phyloP scores from a whole-genome alignment of 1,140 invertebrate genomes.

The Bombus pascuorum region DNA sequence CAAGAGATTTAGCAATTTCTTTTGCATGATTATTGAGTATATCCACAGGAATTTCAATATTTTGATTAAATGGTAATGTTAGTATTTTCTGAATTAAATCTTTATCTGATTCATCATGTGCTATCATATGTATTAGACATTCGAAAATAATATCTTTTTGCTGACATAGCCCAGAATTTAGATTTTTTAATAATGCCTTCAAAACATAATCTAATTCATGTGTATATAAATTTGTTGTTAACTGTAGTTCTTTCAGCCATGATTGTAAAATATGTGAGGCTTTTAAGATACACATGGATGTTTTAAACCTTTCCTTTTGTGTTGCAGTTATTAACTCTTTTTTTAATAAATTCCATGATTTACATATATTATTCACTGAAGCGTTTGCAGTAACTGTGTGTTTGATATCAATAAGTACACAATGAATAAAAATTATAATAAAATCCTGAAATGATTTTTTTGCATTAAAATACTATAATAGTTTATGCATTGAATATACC shows the following conservation, averaged over 20 bases:
- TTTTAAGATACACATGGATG: conserved; percentile 63
- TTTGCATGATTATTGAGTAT: conserved; percentile 60
- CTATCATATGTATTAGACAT: conserved; percentile 70
- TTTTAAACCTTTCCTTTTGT: conserved; percentile 59
- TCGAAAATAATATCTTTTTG: conserved; percentile 64
- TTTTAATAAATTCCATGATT: conserved; percentile 71
- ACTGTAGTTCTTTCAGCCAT: conserved; percentile 61
- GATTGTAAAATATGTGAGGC: conserved; percentile 66
- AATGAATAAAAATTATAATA: conserved; percentile 71
- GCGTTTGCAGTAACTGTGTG: background rate
- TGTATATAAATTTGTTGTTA: conserved; percentile 63
- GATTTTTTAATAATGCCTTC: conserved; percentile 56
- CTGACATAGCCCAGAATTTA: conserved; percentile 29
- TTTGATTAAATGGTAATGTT: conserved; percentile 64
- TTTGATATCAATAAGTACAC: conserved; percentile 71
- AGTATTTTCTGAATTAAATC: conserved; percentile 71
- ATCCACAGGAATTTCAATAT: conserved; percentile 48
- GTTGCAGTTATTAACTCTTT: conserved; percentile 55
- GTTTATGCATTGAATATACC: background rate
- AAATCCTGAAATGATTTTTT: conserved; percentile 68
- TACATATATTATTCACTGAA: conserved; percentile 50
- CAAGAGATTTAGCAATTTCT: conserved; percentile 64
- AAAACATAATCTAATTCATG: conserved; percentile 56
- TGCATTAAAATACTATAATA: background rate
- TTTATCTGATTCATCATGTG: conserved; percentile 67